Evolutionary conservation across 2,888 invertebrate genomes (phyloP).

Genomic region (Catocala fraxini): DNA sequence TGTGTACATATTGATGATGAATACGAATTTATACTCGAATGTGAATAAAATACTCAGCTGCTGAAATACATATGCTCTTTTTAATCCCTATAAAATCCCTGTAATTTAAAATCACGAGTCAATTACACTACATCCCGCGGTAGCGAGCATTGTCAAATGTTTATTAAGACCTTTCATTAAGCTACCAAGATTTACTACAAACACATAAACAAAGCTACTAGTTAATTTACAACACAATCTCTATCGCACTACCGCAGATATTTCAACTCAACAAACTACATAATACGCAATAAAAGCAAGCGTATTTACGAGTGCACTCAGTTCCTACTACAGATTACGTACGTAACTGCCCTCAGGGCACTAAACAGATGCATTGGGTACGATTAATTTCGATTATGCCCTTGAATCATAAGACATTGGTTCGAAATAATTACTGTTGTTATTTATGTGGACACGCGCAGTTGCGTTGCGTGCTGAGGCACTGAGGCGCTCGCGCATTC

Average conservation of each 20-base stretch:
- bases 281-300: slow-evolving; percentile 14
- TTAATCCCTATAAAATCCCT: slow-evolving; percentile 24
- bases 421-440: slow-evolving; percentile 69
- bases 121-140: no score
- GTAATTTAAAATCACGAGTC: no score
- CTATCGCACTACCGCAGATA: neutral
- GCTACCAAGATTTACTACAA: neutral
- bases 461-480: slow-evolving; percentile 63
- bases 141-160: no score
- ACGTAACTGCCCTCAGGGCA: slow-evolving; percentile 30
- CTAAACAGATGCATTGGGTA: slow-evolving; percentile 49
- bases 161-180: no score
- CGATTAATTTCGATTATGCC: slow-evolving; percentile 60
- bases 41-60: slow-evolving; percentile 85
- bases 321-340: slow-evolving; percentile 36
- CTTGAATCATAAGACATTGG: slow-evolving; percentile 74
- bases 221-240: neutral
- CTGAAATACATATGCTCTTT: slow-evolving; percentile 70
- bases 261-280: slow-evolving; percentile 9
- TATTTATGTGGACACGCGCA: slow-evolving; percentile 66
- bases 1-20: slow-evolving; percentile 80
- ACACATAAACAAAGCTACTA: neutral
- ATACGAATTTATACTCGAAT: slow-evolving; percentile 74
- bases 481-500: slow-evolving; percentile 57
- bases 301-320: slow-evolving; percentile 12